Evolutionary conservation across 2,888 invertebrate species (phyloP).

Genomic region (Hoplodrina ambigua): DNA sequence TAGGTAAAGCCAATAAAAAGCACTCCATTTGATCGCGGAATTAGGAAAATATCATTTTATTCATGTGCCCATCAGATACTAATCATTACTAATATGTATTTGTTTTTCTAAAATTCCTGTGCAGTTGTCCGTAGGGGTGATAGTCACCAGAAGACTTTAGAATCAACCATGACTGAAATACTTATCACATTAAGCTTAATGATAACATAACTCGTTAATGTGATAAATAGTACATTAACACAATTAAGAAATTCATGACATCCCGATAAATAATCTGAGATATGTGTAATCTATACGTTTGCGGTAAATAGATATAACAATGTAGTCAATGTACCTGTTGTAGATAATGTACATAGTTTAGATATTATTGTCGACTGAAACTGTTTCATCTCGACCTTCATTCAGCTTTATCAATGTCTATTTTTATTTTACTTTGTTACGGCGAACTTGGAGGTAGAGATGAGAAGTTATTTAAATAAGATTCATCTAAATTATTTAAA

Average conservation of each 20-base stretch:
- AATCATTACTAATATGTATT: neutral
- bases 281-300: slow-evolving; percentile 42
- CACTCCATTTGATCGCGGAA: neutral
- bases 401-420: slow-evolving; percentile 33
- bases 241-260: slow-evolving; percentile 48
- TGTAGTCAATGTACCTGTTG: neutral
- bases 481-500: slow-evolving; percentile 56
- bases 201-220: slow-evolving; percentile 44
- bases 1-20: neutral
- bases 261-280: slow-evolving; percentile 53
- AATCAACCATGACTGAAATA: slow-evolving; percentile 4
- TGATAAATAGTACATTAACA: slow-evolving; percentile 42
- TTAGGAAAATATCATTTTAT: slow-evolving; percentile 5
- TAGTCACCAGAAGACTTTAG: neutral
- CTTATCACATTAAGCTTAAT: slow-evolving; percentile 24
- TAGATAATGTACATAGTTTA: slow-evolving; percentile 17
- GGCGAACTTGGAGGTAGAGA: slow-evolving; percentile 18
- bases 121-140: neutral
- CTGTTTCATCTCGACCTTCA: slow-evolving; percentile 24
- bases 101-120: neutral
- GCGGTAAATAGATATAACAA: slow-evolving; percentile 36
- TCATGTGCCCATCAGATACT: neutral
- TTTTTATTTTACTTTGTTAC: slow-evolving; percentile 50
- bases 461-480: slow-evolving; percentile 38
- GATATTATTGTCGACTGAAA: slow-evolving; percentile 19